Evolutionary conservation across 2,113 vertebrate genomes (phyloP).

Genomic region (Apteryx owenii): DNA sequence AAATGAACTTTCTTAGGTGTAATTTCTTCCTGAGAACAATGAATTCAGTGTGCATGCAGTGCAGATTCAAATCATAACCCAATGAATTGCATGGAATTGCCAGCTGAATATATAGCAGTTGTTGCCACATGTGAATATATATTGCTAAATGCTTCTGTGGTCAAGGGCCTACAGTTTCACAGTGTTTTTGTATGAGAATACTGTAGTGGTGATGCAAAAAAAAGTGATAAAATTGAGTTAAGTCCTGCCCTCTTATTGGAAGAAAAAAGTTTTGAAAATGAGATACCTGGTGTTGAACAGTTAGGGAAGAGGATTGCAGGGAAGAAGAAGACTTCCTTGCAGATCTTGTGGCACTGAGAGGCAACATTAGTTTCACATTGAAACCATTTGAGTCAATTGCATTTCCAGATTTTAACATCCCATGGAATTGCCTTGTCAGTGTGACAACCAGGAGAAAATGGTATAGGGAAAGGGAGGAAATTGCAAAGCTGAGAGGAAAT

Average conservation of each 20-base stretch:
- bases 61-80: slow-evolving; percentile 17
- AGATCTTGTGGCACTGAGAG: not conserved
- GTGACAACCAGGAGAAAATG: slow-evolving; percentile 52
- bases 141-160: not conserved
- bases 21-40: slow-evolving; percentile 35
- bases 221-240: not conserved
- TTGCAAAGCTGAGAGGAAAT: slow-evolving; percentile 62
- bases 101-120: not conserved
- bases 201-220: not conserved
- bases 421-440: slow-evolving; percentile 60
- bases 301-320: not conserved
- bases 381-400: slow-evolving; percentile 54
- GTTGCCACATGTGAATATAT: slow-evolving; percentile 1
- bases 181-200: not conserved
- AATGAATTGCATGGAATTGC: slow-evolving; percentile 25
- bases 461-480: slow-evolving; percentile 60
- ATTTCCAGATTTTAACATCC: slow-evolving; percentile 58
- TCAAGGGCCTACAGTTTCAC: not conserved
- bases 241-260: not conserved
- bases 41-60: slow-evolving; percentile 18
- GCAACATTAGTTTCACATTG: slow-evolving; percentile 27
- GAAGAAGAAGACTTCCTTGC: not conserved
- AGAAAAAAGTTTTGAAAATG: slow-evolving; percentile 13
- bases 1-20: not conserved
- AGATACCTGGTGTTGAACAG: not conserved